Evolutionary conservation across 2,888 invertebrate genomes (phyloP).

Genomic region (Melolontha melolontha): DNA sequence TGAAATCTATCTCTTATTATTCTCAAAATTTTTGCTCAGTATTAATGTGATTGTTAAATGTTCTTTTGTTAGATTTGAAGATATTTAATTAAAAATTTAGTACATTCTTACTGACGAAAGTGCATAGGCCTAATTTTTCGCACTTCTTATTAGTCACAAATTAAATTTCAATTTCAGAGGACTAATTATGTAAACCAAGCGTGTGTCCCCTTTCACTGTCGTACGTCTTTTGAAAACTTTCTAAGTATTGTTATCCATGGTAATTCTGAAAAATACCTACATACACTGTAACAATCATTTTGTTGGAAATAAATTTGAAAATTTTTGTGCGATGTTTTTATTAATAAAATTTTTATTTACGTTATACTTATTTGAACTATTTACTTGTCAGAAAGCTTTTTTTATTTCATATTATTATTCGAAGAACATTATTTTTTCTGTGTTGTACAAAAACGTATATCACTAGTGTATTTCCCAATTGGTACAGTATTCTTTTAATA

Average conservation of each 20-base stretch:
- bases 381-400: too few species aligned
- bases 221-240: conserved; percentile 28
- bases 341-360: neutral
- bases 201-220: conserved; percentile 17
- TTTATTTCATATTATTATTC: too few species aligned
- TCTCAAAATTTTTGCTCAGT: neutral
- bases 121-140: conserved; percentile 23
- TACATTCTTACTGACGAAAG: conserved; percentile 23
- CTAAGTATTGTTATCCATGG: conserved; percentile 27
- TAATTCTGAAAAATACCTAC: conserved; percentile 27
- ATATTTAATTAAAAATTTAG: neutral
- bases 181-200: neutral
- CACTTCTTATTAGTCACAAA: neutral
- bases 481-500: too few species aligned
- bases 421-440: too few species aligned
- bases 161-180: too few species aligned
- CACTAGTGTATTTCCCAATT: too few species aligned
- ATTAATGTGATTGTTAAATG: neutral
- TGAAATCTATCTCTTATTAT: too few species aligned
- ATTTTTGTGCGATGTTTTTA: conserved; percentile 54
- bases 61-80: neutral
- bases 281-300: conserved; percentile 51
- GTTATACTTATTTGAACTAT: neutral
- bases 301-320: conserved; percentile 60
- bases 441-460: too few species aligned